These are phyloP conservation scores for Scalopus aquaticus DNA, from an alignment of 2,113 vertebrate genomes.

Conservation along the genomic window DNA sequence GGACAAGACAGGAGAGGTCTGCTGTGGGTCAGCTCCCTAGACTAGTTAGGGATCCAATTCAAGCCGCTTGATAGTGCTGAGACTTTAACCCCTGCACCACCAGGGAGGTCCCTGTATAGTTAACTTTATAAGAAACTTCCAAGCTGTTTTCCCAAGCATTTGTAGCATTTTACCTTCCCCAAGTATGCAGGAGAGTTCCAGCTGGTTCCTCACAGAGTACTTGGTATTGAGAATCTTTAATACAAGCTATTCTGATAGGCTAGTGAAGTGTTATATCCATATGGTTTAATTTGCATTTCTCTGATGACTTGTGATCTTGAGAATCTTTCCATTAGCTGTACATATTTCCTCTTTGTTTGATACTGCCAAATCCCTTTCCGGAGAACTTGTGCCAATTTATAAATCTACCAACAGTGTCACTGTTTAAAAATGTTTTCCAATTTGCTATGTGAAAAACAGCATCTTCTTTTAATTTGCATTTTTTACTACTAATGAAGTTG, in stretches of 20 bases:
- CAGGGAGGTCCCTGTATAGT: not conserved
- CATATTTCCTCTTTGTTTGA: not conserved
- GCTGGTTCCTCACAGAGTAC: not conserved
- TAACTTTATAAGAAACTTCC: not conserved
- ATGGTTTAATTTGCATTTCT: not conserved
- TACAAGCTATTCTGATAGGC: not conserved
- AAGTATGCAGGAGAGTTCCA: not conserved
- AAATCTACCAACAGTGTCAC: not conserved
- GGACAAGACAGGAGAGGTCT: too few relatives aligned
- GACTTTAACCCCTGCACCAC: too few relatives aligned
- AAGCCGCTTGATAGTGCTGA: too few relatives aligned
- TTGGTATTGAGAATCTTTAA: not conserved
- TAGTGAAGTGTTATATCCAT: not conserved
- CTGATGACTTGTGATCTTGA: not conserved
- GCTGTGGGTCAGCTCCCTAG: too few relatives aligned
- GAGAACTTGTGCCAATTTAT: not conserved
- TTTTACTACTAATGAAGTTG: not conserved
- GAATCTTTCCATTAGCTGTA: not conserved
- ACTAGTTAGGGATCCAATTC: too few relatives aligned
- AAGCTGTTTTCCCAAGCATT: not conserved
- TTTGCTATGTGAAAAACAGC: constrained; percentile 10
- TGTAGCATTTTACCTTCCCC: not conserved
- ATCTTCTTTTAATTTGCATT: not conserved
- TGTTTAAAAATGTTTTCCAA: not conserved
- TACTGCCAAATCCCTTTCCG: not conserved